Evolutionary conservation across 1,140 invertebrate genomes (phyloP).

Genomic region (Ostrea denselamellosa): DNA sequence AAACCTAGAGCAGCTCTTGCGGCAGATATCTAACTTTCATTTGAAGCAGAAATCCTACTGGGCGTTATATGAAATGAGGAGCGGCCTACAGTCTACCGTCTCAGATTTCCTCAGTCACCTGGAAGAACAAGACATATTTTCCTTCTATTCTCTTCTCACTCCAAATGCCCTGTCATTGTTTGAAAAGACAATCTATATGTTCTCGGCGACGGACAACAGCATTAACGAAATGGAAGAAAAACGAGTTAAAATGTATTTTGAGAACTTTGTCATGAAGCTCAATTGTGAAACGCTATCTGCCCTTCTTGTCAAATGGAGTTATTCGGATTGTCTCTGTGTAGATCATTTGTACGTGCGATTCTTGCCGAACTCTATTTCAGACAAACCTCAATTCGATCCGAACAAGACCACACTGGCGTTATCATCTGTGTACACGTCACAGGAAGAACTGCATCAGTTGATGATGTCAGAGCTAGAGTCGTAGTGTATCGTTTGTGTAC

Average conservation of each 20-base stretch:
- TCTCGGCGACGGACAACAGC: conserved; percentile 36
- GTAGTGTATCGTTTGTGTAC: conserved; percentile 49
- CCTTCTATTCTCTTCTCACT: conserved; percentile 45
- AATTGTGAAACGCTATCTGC: conserved; percentile 27
- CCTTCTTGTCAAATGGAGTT: conserved; percentile 45
- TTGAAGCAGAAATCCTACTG: conserved; percentile 51
- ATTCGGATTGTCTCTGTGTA: conserved; percentile 51
- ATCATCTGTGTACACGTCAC: conserved; percentile 54
- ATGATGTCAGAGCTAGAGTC: conserved; percentile 49
- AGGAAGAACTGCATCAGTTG: conserved; percentile 50
- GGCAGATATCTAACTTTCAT: conserved; percentile 42
- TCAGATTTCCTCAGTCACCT: conserved; percentile 41
- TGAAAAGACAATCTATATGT: conserved; percentile 52
- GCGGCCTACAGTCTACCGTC: conserved; percentile 36
- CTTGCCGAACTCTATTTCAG: conserved; percentile 11
- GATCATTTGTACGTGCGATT: conserved; percentile 50
- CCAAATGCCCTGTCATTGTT: conserved; percentile 52
- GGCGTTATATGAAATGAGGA: conserved; percentile 42
- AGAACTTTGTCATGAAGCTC: conserved; percentile 51
- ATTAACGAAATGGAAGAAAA: conserved; percentile 54
- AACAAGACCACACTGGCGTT: conserved; percentile 41
- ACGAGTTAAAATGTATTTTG: conserved; percentile 51
- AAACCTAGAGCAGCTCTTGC: conserved; percentile 35
- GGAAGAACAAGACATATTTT: conserved; percentile 52
- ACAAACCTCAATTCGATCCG: conserved; percentile 45